These are phyloP conservation scores for Pitangus sulphuratus DNA, from an alignment of 2,797 vertebrate genomes.

Conservation along the genomic window DNA sequence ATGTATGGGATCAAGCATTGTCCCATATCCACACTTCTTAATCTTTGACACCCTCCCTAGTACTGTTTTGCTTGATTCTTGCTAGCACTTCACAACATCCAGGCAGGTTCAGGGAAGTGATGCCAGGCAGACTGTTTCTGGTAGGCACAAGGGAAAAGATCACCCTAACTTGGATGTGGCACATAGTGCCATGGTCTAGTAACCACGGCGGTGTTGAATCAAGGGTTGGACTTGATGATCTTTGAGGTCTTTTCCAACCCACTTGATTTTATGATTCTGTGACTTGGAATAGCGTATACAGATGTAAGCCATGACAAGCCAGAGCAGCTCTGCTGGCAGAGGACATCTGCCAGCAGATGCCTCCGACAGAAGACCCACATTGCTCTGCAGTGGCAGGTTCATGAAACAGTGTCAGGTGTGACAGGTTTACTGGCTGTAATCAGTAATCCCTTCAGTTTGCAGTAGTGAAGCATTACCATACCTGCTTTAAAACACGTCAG, in stretches of 20 bases:
- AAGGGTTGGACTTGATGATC: no score
- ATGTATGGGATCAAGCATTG: not conserved
- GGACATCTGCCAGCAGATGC: not conserved
- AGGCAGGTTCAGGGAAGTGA: not conserved
- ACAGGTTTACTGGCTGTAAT: not conserved
- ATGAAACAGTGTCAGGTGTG: not conserved
- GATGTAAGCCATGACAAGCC: not conserved
- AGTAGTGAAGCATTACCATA: not conserved
- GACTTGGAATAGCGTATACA: not conserved
- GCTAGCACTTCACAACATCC: rapidly evolving
- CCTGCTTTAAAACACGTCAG: not conserved
- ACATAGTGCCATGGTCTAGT: no score
- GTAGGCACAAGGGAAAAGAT: not conserved
- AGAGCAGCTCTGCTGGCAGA: not conserved
- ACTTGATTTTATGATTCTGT: no score
- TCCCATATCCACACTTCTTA: not conserved
- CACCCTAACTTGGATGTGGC: not conserved
- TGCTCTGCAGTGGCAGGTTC: not conserved
- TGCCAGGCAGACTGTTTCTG: not conserved
- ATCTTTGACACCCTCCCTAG: not conserved
- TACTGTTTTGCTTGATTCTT: not conserved
- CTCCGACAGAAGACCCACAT: not conserved
- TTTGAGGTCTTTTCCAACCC: no score
- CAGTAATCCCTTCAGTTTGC: conserved; percentile 14
- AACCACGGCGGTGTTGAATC: no score